Base-by-base conservation (phyloP, 1,140 invertebrate species). In the Homarus americanus region DNA sequence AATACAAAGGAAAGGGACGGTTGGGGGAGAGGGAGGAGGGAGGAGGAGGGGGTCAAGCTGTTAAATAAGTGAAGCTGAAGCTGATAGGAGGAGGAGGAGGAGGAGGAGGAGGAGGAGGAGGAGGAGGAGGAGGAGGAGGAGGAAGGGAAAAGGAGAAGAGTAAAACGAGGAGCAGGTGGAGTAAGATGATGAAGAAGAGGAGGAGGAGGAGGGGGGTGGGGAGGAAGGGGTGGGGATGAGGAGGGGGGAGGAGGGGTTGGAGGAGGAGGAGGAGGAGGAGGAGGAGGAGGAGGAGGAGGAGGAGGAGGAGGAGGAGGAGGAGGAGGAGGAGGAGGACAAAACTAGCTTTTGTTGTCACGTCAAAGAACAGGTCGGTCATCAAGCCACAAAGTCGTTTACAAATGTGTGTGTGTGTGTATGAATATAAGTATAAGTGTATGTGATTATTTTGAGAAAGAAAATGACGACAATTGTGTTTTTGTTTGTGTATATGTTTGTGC, bases 241-340 rank as follows among this genome's bases (percentile, higher is more conserved):
- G 34, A 36, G 28, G 24, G 2, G 34, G 63, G 49, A 34, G 10
- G 0, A 17, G 32, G 44, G 12, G 73, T 34, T 4, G 34, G 73
- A 76, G 73, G 34, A 38, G 34, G 73, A 76, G 73, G 34, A 38
- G 34, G 34, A 36, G 34, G 34, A 38, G 34, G 73, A 76, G 34
- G 73, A 76, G 73, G 34, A 38, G 34, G 73, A 76, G 73, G 41
- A 36, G 41, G 78, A 82, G 41, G 41, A 36, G 41, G 28, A 82
- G 28, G 41, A 17, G 41, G 41, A 76, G 73, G 34, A 12, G 17
- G 78, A 58, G 78, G 41, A 82, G 28, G 32, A n/a, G n/a, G 49
- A 82, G 34, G 38, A 32, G 28, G 28, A 53, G 79, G 32, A 58
- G 28, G 32, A 82, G 34, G 53, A n/a, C n/a, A n/a, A n/a, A n/a